These are phyloP conservation scores for Teleogryllus occipitalis DNA, from an alignment of 1,140 invertebrate species.

Conservation along the genomic window DNA sequence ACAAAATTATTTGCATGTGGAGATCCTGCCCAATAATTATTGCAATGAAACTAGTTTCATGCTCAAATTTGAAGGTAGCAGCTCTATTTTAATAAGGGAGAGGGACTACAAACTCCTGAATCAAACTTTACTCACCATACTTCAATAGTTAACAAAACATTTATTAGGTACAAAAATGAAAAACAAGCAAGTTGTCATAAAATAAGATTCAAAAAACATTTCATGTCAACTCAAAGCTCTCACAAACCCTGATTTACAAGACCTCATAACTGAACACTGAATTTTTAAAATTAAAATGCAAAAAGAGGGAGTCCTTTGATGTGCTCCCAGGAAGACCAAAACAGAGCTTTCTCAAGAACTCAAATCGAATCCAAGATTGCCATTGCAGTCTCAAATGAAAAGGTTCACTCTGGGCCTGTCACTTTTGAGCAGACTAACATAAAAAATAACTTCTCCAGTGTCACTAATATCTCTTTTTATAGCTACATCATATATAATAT, in stretches of 20 bases:
- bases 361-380: conserved; percentile 20
- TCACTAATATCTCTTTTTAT: conserved; percentile 28
- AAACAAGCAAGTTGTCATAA: background rate
- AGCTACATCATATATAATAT: conserved; percentile 29
- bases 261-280: background rate
- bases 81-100: background rate
- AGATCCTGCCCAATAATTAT: conserved; percentile 20
- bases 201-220: background rate
- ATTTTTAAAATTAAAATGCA: conserved; percentile 23
- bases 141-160: background rate
- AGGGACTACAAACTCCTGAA: conserved; percentile 12
- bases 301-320: conserved; percentile 22
- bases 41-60: conserved; percentile 18
- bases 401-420: conserved; percentile 24
- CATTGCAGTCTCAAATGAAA: conserved; percentile 25
- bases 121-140: background rate
- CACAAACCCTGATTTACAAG: conserved; percentile 2
- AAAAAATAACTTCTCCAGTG: conserved; percentile 30
- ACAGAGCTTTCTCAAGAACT: conserved; percentile 17
- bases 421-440: conserved; percentile 29
- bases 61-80: conserved; percentile 16
- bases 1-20: conserved; percentile 16
- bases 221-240: background rate
- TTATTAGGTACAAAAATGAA: background rate
- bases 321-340: conserved; percentile 20